Conservation (phyloP, 1,140 invertebrate species). For the Bombus superbus region DNA sequence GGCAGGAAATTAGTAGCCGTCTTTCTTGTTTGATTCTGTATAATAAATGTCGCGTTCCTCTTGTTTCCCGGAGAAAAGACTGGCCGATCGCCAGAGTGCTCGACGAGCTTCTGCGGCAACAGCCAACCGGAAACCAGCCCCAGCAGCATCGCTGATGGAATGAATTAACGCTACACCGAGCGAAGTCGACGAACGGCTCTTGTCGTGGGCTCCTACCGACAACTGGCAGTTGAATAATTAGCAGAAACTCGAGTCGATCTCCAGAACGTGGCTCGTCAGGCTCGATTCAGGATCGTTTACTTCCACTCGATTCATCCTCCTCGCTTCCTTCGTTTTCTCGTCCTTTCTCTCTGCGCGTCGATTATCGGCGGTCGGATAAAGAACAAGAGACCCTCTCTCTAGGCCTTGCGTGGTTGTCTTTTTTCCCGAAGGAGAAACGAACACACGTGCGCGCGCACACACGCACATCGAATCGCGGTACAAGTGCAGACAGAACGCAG, state of each 20-base stretch:
- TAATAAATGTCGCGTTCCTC: background rate
- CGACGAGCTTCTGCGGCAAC: background rate
- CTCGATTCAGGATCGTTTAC: slow-evolving; percentile 48
- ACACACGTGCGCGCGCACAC: too few relatives aligned
- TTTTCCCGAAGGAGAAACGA: slow-evolving; percentile 15
- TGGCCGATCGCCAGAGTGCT: slow-evolving; percentile 12
- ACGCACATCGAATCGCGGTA: background rate
- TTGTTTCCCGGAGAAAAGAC: slow-evolving; percentile 1
- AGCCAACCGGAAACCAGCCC: background rate
- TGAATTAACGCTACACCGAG: slow-evolving; percentile 6
- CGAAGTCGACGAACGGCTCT: slow-evolving; percentile 10
- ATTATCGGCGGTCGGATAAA: background rate
- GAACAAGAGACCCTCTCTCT: background rate
- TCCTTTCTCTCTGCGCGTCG: background rate
- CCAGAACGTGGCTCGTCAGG: background rate
- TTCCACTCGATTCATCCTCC: background rate
- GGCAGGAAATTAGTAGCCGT: background rate
- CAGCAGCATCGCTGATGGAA: slow-evolving; percentile 13
- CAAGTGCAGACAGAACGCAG: slow-evolving; percentile 26
- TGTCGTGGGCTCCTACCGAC: background rate
- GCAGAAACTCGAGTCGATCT: slow-evolving; percentile 16
- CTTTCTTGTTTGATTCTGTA: background rate
- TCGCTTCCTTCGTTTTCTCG: background rate
- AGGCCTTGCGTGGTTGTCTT: background rate
- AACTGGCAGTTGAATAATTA: slow-evolving; percentile 51